Evolutionary conservation across 2,797 vertebrate genomes (phyloP).

Genomic region (Lemur catta): DNA sequence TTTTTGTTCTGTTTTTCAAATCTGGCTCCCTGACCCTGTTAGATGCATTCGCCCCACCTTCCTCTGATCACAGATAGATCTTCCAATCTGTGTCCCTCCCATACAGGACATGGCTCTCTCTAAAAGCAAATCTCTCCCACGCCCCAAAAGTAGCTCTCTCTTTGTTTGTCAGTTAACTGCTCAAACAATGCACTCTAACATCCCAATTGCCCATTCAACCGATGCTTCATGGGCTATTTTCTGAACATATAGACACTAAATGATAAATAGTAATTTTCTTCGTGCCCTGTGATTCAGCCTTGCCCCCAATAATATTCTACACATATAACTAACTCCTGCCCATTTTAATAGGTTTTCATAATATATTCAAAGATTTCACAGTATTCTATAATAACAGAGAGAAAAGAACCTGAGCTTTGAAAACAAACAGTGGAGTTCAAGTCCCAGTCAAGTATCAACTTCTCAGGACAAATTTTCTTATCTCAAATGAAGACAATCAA

Average conservation of each 20-base stretch:
- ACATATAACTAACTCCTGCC: neutral
- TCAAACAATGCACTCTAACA: neutral
- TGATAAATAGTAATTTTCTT: neutral
- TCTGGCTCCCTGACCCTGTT: neutral
- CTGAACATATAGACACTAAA: neutral
- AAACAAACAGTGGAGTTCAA: neutral
- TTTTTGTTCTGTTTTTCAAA: conserved; percentile 53
- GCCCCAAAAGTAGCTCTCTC: neutral
- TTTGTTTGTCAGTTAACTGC: neutral
- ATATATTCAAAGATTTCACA: neutral
- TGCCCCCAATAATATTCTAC: neutral
- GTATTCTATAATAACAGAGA: neutral
- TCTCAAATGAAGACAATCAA: neutral
- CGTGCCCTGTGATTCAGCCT: neutral
- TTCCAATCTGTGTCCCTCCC: neutral
- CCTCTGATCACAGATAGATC: neutral
- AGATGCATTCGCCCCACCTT: neutral
- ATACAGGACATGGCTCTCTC: neutral
- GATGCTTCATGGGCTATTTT: neutral
- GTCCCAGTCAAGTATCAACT: neutral
- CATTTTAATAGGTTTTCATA: neutral
- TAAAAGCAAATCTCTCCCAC: neutral
- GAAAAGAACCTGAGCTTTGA: neutral
- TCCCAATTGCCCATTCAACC: neutral
- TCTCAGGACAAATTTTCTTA: neutral